Base-by-base conservation (phyloP, 2,113 vertebrate species). In the Eulacestoma nigropectus region DNA sequence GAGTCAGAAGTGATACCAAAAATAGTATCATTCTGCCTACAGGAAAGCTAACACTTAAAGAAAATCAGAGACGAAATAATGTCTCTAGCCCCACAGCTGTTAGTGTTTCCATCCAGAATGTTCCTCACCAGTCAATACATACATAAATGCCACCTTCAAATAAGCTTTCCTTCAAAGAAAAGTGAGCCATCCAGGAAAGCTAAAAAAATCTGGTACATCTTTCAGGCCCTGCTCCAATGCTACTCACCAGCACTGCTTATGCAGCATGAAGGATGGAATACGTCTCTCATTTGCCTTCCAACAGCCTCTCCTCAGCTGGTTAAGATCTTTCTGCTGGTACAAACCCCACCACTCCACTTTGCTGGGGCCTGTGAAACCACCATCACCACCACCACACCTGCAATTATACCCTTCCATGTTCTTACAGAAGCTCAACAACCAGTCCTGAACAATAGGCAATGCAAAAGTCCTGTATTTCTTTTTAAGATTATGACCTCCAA, bases 391-490 rank as follows among this genome's bases (percentile, higher is more conserved):
- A n/a, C 39, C 39, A 5, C 15, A 30, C n/a, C 16, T 59, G 25
- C 44, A 79, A 46, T 59, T n/a, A 63, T 1, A 33, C 11, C 18
- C 29, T 53, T 75, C 21, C 4, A 4, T 53, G 33, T 64, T 69
- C 57, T 33, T 30, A 23, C 27, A 37, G 21, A 75, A 78, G 10
- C 9, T 75, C 50, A 86, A 35, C 22, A 42, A 62, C 18, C 35
- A 78, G 16, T n/a, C 42, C 57, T 32, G 16, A 70, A 46, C 1
- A 3, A 60, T 3, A 56, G 0, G 0, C 0, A 2, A 30, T 37
- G 7, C 42, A 86, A 13, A 32, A 69, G 17, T 33, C 13, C 32
- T 64, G 3, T 42, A 13, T 44, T 80, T 79, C 52, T 75, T 53
- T 72, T 47, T 9, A 70, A 63, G 37, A 42, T 18, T 35, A 41